Evolutionary conservation across 2,888 invertebrate species (phyloP).

Genomic region (Eupelmus urozonus): DNA sequence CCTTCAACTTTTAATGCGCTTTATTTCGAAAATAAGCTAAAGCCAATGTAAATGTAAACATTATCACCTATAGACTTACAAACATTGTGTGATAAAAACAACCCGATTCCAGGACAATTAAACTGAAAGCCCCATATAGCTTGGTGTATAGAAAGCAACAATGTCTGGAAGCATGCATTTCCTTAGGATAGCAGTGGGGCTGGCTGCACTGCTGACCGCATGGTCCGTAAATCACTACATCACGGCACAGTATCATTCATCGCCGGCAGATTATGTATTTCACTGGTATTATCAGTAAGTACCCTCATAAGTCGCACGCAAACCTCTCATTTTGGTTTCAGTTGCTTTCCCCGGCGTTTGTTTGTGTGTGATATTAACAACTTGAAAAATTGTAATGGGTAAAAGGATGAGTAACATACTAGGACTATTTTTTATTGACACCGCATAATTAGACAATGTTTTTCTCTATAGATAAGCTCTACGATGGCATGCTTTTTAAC

Average conservation of each 20-base stretch:
- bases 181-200: background rate
- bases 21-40: background rate
- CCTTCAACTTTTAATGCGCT: background rate
- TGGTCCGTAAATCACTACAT: slow-evolving; percentile 31
- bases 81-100: background rate
- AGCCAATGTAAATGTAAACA: too few species aligned
- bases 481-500: too few species aligned
- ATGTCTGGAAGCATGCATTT: background rate
- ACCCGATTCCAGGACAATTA: background rate
- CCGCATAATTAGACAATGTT: too few species aligned
- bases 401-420: too few species aligned
- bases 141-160: background rate
- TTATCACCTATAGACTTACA: background rate
- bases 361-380: too few species aligned
- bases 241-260: background rate
- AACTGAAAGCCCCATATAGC: background rate
- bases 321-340: too few species aligned
- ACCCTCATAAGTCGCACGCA: too few species aligned
- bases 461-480: too few species aligned
- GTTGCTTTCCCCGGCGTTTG: too few species aligned
- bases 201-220: slow-evolving; percentile 29
- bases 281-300: background rate
- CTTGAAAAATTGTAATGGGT: too few species aligned
- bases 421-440: too few species aligned
- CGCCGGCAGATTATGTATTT: slow-evolving; percentile 4